These are phyloP conservation scores for Tenebrio molitor DNA, from an alignment of 1,140 invertebrate species.

Conservation along the genomic window DNA sequence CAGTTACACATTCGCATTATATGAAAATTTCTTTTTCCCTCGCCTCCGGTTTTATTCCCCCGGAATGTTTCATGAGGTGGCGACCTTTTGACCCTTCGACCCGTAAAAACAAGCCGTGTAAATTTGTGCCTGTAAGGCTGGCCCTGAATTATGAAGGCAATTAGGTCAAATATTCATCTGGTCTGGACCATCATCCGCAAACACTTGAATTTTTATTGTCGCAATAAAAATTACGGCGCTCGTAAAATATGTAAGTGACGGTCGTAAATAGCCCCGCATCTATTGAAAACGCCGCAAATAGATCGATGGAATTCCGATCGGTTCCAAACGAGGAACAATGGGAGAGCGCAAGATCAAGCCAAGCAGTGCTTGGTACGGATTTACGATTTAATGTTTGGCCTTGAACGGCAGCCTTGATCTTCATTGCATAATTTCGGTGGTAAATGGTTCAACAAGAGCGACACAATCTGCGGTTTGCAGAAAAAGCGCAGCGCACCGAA, in stretches of 20 bases:
- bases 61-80: not conserved
- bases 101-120: not conserved
- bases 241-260: not conserved
- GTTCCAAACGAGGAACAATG: not conserved
- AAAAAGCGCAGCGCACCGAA: too few relatives aligned
- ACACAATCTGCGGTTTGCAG: not conserved
- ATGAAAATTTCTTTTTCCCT: not conserved
- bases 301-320: not conserved
- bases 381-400: not conserved
- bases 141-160: not conserved
- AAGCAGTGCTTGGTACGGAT: not conserved
- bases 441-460: not conserved
- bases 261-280: not conserved
- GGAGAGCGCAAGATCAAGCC: not conserved
- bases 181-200: not conserved
- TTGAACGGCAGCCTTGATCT: not conserved
- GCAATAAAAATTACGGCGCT: not conserved
- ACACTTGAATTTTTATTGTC: not conserved
- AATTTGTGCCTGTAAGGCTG: not conserved
- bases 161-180: not conserved
- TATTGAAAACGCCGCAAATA: not conserved
- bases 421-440: not conserved
- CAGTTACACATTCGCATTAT: not conserved
- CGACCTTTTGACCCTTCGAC: not conserved
- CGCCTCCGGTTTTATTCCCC: not conserved